Base-by-base conservation (phyloP, 2,888 invertebrate genomes). In the Lycocerus yunnanus region DNA sequence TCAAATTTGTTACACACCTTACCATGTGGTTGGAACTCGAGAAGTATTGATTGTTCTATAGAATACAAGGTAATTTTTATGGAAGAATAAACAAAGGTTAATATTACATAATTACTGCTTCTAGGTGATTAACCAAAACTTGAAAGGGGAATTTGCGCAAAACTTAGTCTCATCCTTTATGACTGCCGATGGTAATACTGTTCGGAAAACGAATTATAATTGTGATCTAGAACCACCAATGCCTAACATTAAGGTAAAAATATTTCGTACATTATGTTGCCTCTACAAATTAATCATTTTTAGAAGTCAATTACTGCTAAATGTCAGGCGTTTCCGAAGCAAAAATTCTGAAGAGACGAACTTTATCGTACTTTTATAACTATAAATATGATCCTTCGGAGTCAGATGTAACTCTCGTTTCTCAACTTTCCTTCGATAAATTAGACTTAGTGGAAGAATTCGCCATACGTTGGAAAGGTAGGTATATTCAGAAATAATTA, bases 21-120 rank as follows among this genome's bases (percentile, higher is more conserved):
- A 74, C 93, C 95, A 66, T 97, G 97, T 84, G 93, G 93, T 82
- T 97, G 96, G 92, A 97, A 97, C 87, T 94, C 96, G 2, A 97
- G 97, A 85, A 89, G 97, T 82, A 95, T 95, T 78, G 95, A 95
- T 83, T 92, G 94, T 83, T 93, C 94, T 0, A 18, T 8, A 2
- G 11, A 63, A 18, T 16, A 16, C 13, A 63, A 63, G 61, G 61
- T 63, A 18, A 8, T 10, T 24, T 10, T 24, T n/a, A n/a, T 43
- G 2, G 9, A 43, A 1, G n/a, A 43, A 43, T 43, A 0, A 2
- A n/a, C 43, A n/a, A 6, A 6, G 43, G 2, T n/a, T 5, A 43
- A 6, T 5, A 43, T n/a, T n/a, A n/a, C n/a, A n/a, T n/a, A 43
- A n/a, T 43, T n/a, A 43, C n/a, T n/a, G 27, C n/a, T 43, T 1